Conservation (phyloP, 1,140 invertebrate genomes). For the Eupeodes corollae region DNA sequence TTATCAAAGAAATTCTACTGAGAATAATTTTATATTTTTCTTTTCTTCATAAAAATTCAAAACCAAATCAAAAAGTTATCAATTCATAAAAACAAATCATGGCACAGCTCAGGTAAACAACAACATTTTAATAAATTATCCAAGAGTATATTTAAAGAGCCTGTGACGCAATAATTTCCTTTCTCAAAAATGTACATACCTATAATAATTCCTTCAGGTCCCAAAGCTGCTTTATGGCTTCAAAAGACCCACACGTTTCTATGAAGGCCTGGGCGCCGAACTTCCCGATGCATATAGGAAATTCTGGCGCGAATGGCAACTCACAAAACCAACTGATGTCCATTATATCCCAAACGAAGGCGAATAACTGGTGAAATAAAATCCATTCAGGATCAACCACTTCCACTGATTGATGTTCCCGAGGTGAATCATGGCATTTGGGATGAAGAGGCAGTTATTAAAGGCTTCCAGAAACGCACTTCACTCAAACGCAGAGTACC, state of each 20-base stretch:
- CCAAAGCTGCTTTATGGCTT: conserved; percentile 28
- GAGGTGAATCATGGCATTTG: conserved; percentile 81
- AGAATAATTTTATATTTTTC: too few relatives aligned
- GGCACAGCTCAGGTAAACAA: not conserved
- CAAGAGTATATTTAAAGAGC: too few relatives aligned
- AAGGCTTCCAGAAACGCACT: conserved; percentile 69
- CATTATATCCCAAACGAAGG: conserved; percentile 70
- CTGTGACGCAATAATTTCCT: conserved; percentile 5
- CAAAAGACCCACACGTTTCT: conserved; percentile 43
- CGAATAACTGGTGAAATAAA: conserved; percentile 56
- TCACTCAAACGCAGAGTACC: conserved; percentile 51
- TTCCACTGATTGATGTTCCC: conserved; percentile 64
- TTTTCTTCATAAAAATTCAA: too few relatives aligned
- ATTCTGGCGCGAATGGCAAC: conserved; percentile 77
- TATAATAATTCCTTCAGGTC: conserved; percentile 19
- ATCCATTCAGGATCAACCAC: conserved; percentile 63
- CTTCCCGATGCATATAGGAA: conserved; percentile 79
- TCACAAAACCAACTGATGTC: conserved; percentile 60
- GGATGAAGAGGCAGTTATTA: conserved; percentile 91
- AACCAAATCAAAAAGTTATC: too few relatives aligned
- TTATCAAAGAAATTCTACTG: too few relatives aligned
- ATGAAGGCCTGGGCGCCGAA: conserved; percentile 47
- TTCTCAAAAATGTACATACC: too few relatives aligned
- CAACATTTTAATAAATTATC: not conserved
- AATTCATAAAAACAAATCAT: not conserved